Percentiles rank a stretch among this genome's conserved stretches.
Evolutionary conservation across 1,140 invertebrate species (phyloP).

Genomic region (Nephila pilipes): DNA sequence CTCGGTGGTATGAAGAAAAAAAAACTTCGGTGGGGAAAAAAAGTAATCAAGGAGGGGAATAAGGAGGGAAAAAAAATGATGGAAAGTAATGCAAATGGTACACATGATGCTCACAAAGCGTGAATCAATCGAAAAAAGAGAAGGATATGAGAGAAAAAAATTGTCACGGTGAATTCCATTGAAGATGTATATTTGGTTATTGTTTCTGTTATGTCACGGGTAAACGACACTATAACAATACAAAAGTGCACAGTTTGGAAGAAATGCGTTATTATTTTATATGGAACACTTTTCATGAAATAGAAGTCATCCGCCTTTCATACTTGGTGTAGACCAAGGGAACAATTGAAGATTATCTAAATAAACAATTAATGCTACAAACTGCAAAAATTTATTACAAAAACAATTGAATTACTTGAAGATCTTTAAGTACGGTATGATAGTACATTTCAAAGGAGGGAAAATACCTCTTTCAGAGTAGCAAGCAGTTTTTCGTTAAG

Average conservation of each 20-base stretch:
- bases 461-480: no score
- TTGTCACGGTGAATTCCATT: constrained; percentile 2
- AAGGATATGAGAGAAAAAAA: neutral
- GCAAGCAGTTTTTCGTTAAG: no score
- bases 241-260: neutral
- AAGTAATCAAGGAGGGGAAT: neutral
- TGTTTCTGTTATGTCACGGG: neutral
- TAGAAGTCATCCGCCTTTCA: no score
- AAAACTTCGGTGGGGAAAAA: neutral
- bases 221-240: neutral
- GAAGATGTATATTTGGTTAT: neutral
- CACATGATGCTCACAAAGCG: constrained; percentile 3
- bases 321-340: no score
- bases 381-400: no score
- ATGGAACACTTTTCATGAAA: no score
- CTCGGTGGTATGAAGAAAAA: neutral
- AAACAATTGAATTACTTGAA: no score
- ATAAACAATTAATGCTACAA: no score
- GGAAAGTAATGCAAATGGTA: constrained; percentile 33
- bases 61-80: constrained; percentile 1
- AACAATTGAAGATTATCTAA: no score
- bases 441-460: no score
- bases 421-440: no score
- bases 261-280: neutral
- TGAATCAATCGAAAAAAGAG: neutral